Percentiles rank a stretch among this genome's conserved stretches.
Evolutionary conservation across 2,888 invertebrate genomes (phyloP).

Genomic region (Tanytarsus gracilentus): DNA sequence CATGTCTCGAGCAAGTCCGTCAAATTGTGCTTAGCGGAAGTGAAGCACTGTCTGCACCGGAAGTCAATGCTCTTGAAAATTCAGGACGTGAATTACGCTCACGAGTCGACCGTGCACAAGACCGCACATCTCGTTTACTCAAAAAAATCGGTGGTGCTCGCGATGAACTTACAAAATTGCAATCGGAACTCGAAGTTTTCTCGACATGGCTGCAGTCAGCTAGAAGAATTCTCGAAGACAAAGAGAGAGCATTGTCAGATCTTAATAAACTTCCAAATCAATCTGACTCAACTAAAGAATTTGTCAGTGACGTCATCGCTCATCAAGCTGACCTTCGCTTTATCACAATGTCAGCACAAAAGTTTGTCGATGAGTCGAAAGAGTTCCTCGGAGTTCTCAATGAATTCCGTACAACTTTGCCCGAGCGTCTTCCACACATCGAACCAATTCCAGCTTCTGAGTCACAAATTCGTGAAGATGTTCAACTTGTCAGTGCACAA

Average conservation of each 20-base stretch:
- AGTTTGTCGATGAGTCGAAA: conserved; percentile 92
- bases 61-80: conserved; percentile 78
- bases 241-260: conserved; percentile 72
- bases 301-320: conserved; percentile 86
- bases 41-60: conserved; percentile 85
- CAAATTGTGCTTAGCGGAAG: conserved; percentile 83
- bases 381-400: conserved; percentile 76
- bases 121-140: conserved; percentile 69
- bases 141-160: conserved; percentile 67
- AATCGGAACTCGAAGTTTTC: conserved; percentile 69
- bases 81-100: conserved; percentile 75
- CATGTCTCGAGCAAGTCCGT: conserved; percentile 81
- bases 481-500: conserved; percentile 65
- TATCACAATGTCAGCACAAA: conserved; percentile 92
- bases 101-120: conserved; percentile 71
- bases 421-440: conserved; percentile 72
- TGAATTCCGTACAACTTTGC: conserved; percentile 76
- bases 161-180: conserved; percentile 81
- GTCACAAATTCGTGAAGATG: conserved; percentile 67
- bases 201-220: conserved; percentile 78
- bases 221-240: conserved; percentile 69
- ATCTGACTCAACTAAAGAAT: conserved; percentile 74
- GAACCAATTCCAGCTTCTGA: conserved; percentile 60
- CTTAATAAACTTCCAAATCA: conserved; percentile 60
- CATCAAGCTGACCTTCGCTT: conserved; percentile 93